Base-by-base conservation (phyloP, 1,140 invertebrate species). In the Dendroctonus valens region DNA sequence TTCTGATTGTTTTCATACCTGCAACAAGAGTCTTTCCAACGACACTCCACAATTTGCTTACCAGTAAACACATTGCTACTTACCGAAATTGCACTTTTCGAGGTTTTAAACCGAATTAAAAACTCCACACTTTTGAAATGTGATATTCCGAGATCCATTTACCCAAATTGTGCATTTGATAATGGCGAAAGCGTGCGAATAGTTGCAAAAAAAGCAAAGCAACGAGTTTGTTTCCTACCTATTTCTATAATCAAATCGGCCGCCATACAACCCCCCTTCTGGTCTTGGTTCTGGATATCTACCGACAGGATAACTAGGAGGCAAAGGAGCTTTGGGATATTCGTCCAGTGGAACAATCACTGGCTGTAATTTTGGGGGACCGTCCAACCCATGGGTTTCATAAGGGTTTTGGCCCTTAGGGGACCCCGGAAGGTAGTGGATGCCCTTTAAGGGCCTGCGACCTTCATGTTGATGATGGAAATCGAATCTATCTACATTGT, bases 181-280 rank as follows among this genome's bases (percentile, higher is more conserved):
- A 26, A 3, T 26, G 26, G 3, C 26, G 26, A 26, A 26, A 26
- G 26, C 26, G 26, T 26, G 26, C 26, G 26, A 26, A 1, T 26
- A 26, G 26, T 26, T 1, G 26, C 1, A 26, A 3, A 26, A 26
- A 3, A 26, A 26, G 26, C 26, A 26, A 26, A 26, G 26, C 3
- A 26, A 26, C 26, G 26, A 26, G 26, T 11, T 58, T 26, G 41
- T 26, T 37, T 38, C 53, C 52, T 65, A 65, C 62, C 62, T 65
- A 65, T 57, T 49, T 9, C n/a, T 38, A 42, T 65, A 8, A 38
- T 70, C 65, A 54, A 59, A 67, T 12, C 46, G 15, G 7, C 58
- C 54, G 52, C 80, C 80, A 70, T 81, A 81, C 26, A 76, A 72
- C 71, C 72, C 78, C 37, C 72, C 71, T 8, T 68, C 54, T 46